phyloP scores from a whole-genome alignment of 2,797 vertebrate species.

The Phalanger gymnotis region DNA sequence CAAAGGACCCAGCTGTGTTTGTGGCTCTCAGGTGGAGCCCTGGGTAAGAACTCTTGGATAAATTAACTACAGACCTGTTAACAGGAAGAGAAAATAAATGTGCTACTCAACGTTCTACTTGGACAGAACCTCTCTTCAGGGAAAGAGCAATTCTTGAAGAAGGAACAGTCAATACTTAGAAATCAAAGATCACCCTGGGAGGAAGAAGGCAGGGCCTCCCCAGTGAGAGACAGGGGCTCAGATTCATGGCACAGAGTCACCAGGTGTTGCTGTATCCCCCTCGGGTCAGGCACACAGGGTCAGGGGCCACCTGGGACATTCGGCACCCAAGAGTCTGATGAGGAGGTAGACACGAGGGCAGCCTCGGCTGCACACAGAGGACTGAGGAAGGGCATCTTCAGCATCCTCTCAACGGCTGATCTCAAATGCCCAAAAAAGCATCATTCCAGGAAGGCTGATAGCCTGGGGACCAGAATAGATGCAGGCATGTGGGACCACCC shows the following conservation, averaged over 20 bases:
- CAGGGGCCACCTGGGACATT: no score
- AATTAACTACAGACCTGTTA: neutral
- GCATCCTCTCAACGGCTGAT: no score
- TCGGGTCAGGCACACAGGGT: no score
- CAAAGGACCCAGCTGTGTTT: neutral
- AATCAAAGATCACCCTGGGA: neutral
- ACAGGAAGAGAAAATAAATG: neutral
- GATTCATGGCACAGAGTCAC: neutral
- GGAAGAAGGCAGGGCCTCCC: neutral
- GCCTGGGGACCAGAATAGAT: neutral
- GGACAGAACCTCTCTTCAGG: neutral
- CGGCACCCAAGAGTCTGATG: no score
- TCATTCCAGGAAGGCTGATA: neutral
- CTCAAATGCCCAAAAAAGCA: neutral
- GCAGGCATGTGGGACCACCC: neutral
- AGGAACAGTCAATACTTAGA: neutral
- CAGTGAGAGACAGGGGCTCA: neutral
- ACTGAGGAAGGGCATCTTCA: neutral
- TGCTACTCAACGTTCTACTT: neutral
- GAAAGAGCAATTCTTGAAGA: neutral
- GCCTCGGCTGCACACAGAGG: no score
- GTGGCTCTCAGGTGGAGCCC: neutral
- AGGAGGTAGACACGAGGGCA: neutral
- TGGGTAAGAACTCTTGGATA: neutral
- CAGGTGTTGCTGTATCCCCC: neutral